A percentile compares a stretch with the other conserved stretches of the same genome.
These are phyloP conservation scores for Cynaeus angustus DNA, from an alignment of 2,888 invertebrate species.

Conservation along the genomic window DNA sequence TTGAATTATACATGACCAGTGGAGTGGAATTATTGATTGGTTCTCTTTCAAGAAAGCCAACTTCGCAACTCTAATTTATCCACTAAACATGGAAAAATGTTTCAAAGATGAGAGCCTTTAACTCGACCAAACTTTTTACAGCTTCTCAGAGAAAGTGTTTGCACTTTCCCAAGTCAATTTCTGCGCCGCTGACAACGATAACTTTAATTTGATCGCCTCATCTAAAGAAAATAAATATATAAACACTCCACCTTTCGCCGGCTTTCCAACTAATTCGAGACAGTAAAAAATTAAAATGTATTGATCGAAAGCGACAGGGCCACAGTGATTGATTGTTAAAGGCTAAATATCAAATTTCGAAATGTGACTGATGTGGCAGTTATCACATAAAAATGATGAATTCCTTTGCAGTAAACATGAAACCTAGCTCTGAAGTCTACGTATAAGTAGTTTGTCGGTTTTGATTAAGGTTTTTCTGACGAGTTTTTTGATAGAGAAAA, in stretches of 20 bases:
- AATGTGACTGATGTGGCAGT: slow-evolving; percentile 22
- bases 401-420: slow-evolving; percentile 9
- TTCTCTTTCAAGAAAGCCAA: slow-evolving; percentile 37
- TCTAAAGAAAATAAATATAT: too few relatives aligned
- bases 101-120: slow-evolving; percentile 19
- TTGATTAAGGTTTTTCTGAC: not conserved
- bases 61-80: slow-evolving; percentile 43
- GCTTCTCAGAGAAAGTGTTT: slow-evolving; percentile 26
- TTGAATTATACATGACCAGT: slow-evolving; percentile 41
- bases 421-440: not conserved
- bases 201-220: slow-evolving; percentile 20
- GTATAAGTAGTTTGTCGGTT: too few relatives aligned
- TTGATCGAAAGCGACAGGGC: too few relatives aligned
- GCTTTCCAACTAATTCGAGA: too few relatives aligned
- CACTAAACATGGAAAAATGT: slow-evolving; percentile 43
- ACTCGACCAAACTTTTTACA: slow-evolving; percentile 23
- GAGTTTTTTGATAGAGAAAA: not conserved
- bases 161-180: slow-evolving; percentile 30
- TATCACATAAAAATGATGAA: slow-evolving; percentile 21
- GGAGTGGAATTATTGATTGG: slow-evolving; percentile 43
- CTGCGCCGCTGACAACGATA: slow-evolving; percentile 21
- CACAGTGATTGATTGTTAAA: slow-evolving; percentile 12
- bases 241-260: too few relatives aligned
- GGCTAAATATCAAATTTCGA: slow-evolving; percentile 6
- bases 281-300: too few relatives aligned